A percentile compares a stretch with the other conserved stretches of the same genome.
Conservation (phyloP, 2,113 vertebrate species). For the Calypte anna region DNA sequence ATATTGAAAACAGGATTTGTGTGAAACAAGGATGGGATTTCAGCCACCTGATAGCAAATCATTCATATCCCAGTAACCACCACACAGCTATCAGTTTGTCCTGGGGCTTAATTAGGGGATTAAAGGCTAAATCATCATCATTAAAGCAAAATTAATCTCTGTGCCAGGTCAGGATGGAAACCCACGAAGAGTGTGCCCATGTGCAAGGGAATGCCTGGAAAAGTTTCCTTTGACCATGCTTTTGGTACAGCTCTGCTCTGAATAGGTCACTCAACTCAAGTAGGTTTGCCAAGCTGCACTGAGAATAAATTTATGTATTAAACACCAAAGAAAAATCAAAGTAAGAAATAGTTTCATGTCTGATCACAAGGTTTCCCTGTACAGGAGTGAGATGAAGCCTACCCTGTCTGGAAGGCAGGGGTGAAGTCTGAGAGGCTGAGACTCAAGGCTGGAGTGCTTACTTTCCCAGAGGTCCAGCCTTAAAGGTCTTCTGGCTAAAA, state of each 20-base stretch:
- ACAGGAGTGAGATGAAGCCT: not conserved
- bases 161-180: not conserved
- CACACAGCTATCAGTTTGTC: constrained; percentile 32
- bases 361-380: not conserved
- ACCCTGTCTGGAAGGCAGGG: not conserved
- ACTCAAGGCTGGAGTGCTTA: not conserved
- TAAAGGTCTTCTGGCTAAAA: not conserved
- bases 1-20: constrained; percentile 46
- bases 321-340: not conserved
- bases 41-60: constrained; percentile 31
- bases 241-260: not conserved
- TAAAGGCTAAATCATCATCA: constrained; percentile 46
- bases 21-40: constrained; percentile 22
- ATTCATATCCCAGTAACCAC: not conserved
- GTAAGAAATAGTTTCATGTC: not conserved
- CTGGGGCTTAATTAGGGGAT: constrained; percentile 18
- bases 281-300: not conserved
- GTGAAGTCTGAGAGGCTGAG: not conserved
- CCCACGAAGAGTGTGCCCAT: not conserved
- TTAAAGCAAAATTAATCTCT: constrained; percentile 46
- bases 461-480: not conserved
- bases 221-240: not conserved
- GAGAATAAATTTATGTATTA: not conserved
- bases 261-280: rapidly evolving
- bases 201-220: not conserved